A percentile compares a stretch with the other conserved stretches of the same genome.
These are phyloP conservation scores for Sinohyriopsis cumingii DNA, from an alignment of 2,888 invertebrate species.

Conservation along the genomic window DNA sequence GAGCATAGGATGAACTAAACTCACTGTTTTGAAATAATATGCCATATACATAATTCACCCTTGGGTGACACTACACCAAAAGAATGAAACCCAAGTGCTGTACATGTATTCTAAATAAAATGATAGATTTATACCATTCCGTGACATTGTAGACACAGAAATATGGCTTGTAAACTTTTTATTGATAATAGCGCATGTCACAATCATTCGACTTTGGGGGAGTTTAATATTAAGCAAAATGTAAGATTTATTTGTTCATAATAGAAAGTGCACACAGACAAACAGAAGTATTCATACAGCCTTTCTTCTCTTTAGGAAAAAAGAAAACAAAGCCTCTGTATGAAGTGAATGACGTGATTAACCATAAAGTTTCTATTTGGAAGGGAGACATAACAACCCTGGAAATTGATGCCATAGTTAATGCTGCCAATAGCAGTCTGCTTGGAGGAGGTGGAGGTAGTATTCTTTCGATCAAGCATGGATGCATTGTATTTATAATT, in stretches of 20 bases:
- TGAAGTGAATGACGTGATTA: constrained; percentile 51
- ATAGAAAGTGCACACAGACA: too few species aligned
- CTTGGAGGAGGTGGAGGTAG: constrained; percentile 86
- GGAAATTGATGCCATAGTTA: constrained; percentile 90
- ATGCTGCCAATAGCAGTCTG: constrained; percentile 87
- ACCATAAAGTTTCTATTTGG: constrained; percentile 70
- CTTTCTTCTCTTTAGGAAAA: constrained; percentile 7
- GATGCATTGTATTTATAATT: too few species aligned
- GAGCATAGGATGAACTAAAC: too few species aligned
- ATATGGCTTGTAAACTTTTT: not conserved
- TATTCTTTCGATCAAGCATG: not conserved
- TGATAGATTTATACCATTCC: too few species aligned
- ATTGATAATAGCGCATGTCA: not conserved
- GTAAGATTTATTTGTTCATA: too few species aligned
- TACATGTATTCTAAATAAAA: too few species aligned
- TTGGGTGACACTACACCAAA: too few species aligned
- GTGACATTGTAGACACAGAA: not conserved
- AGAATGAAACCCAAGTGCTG: fast-evolving
- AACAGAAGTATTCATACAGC: too few species aligned
- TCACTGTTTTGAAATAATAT: too few species aligned
- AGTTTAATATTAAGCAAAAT: too few species aligned
- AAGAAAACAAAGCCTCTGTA: constrained; percentile 5
- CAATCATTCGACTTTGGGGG: too few species aligned
- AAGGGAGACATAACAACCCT: constrained; percentile 87
- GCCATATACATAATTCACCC: too few species aligned